Conservation (phyloP, 2,113 vertebrate genomes). For the Varanus komodoensis region DNA sequence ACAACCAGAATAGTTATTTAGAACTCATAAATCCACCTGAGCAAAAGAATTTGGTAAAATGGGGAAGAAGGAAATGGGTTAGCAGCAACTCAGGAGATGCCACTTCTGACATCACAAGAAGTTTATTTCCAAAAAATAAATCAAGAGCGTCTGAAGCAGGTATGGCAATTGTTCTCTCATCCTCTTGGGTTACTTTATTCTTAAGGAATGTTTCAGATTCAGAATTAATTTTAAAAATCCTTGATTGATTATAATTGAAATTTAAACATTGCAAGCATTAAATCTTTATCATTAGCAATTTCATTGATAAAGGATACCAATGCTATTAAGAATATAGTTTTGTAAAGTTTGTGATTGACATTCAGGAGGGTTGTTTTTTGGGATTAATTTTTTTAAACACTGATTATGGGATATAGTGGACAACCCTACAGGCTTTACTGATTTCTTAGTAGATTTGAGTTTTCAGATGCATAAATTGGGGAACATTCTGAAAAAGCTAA, state of each 20-base stretch:
- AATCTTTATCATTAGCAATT: background rate
- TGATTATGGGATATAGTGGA: background rate
- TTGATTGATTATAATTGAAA: background rate
- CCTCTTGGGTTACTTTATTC: background rate
- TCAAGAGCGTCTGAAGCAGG: conserved; percentile 45
- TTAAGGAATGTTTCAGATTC: background rate
- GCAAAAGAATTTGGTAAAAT: background rate
- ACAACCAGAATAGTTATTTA: background rate
- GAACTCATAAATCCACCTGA: background rate
- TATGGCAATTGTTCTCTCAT: conserved; percentile 36
- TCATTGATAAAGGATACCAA: background rate
- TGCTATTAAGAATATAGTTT: background rate
- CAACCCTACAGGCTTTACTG: background rate
- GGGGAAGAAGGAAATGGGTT: conserved; percentile 4
- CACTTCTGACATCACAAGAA: background rate
- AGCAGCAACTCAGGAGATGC: background rate
- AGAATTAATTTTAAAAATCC: background rate
- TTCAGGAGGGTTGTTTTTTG: background rate
- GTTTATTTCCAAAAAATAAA: background rate
- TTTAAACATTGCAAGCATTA: background rate
- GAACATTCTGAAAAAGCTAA: background rate
- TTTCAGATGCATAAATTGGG: background rate
- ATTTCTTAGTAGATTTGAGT: background rate
- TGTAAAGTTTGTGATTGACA: background rate
- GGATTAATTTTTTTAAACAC: background rate